Base-by-base conservation (phyloP, 2,797 vertebrate genomes). In the Heliangelus exortis region DNA sequence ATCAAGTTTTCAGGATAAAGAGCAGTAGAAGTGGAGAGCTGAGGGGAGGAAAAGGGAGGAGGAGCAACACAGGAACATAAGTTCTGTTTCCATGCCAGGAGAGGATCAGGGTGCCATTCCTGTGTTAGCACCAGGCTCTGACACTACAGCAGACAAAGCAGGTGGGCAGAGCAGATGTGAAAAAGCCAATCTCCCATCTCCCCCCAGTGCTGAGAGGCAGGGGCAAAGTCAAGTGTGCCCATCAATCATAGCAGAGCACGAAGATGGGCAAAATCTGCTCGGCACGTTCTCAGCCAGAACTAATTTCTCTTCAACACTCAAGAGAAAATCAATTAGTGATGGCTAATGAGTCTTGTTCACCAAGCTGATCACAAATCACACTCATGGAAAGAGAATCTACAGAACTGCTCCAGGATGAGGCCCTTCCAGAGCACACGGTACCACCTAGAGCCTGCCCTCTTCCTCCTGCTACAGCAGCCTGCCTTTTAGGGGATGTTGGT, bases 1-100 rank as follows among this genome's bases (percentile, higher is more conserved):
- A 96, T 97, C 97, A 97, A 98, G 98, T 97, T 97, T 98, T 97
- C 97, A 97, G 97, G 97, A 98, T 97, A 95, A 97, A 97, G 97
- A 98, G 97, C 97, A 96, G 97, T 94, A 96, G 96, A 96, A 97
- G 95, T 96, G 95, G 95, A 97, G 96, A 97, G 96, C 96, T 45
- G 89, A 95, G 96, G 96, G 96, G 96, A 97, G 97, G 96, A 96
- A 96, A 95, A 94, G 95, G 95, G 94, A 96, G 87, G 82, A 96
- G 93, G 94, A 95, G 91, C 95, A 92, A 95, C 78, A 92, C 79
- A 92, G 96, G 95, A 96, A 67, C 65, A 90, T 22, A 3, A 96
- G 94, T 94, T 97, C 97, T 90, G 88, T 94, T 97, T 97, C 97
- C 96, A 97, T 97, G 96, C 97, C 96, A 95, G 96, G 94, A 96